Base-by-base conservation (phyloP, 2,797 vertebrate species). In the Chelon auratus region DNA sequence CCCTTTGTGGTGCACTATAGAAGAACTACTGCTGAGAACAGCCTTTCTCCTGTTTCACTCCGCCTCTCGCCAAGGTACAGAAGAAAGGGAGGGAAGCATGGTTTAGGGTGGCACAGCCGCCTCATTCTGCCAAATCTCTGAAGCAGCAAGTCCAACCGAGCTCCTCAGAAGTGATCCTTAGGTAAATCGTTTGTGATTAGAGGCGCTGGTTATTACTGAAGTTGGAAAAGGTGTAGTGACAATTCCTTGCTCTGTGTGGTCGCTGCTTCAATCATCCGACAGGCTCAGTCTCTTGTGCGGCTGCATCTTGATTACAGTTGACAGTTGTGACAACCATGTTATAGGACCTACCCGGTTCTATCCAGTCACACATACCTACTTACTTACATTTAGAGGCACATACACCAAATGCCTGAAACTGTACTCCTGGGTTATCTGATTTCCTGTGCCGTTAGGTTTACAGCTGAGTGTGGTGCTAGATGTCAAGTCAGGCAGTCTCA, bases 21-120 rank as follows among this genome's bases (percentile, higher is more conserved):
- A 78, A 81, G 85, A 87, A 88, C 82, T 87, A 83, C 89, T 75
- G 87, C 68, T 67, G 87, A 92, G 88, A 87, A 55, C 22, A 82
- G 89, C 86, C 86, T 81, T 89, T 92, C 91, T 92, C 88, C 80
- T 83, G 82, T 92, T 93, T 90, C 89, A 87, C 83, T 69, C 83
- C 88, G 86, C 88, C 87, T 80, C 87, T 85, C n/a, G 30, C 67
- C 74, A 83, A 89, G 76, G 86, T 86, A 62, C 77, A 72, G 65
- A 76, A 75, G 68, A 89, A 80, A 81, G 48, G 69, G 80, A 74
- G 78, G 74, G 63, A 71, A 71, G 57, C 73, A 17, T 0, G 48
- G 66, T 85, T 88, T 71, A 81, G 76, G 77, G 67, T 81, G 87
- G 87, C 79, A 86, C 71, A 60, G 70, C 47, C 64, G 52, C 72